Percentiles rank a stretch among this genome's conserved stretches.
Conservation (phyloP, 2,888 invertebrate genomes). For the Brassicogethes aeneus region DNA sequence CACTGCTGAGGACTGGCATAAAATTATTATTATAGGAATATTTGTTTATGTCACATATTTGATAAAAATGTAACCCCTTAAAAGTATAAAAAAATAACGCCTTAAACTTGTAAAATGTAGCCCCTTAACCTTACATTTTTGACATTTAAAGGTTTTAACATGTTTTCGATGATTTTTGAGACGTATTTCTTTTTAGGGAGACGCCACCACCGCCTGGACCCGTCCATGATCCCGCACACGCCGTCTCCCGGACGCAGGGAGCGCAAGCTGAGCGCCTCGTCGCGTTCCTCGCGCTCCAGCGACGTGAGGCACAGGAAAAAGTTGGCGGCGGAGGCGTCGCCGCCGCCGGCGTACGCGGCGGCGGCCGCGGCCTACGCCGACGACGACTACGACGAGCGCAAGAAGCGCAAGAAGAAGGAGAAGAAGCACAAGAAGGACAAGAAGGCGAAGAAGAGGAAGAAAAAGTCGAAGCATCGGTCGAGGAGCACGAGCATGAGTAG, state of each 20-base stretch:
- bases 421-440: constrained; percentile 61
- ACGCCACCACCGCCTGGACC: constrained; percentile 34
- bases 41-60: too few species aligned
- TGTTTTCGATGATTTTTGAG: too few species aligned
- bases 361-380: constrained; percentile 34
- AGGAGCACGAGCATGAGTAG: constrained; percentile 61
- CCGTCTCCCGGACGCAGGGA: constrained; percentile 42
- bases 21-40: too few species aligned
- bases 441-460: constrained; percentile 64
- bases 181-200: constrained; percentile 15
- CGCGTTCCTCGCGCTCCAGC: constrained; percentile 37
- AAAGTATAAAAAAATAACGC: too few species aligned
- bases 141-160: too few species aligned
- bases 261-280: constrained; percentile 38
- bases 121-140: too few species aligned
- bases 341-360: constrained; percentile 26
- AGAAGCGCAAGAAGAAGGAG: constrained; percentile 58
- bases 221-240: constrained; percentile 42
- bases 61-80: too few species aligned
- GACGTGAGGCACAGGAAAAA: constrained; percentile 35
- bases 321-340: constrained; percentile 32
- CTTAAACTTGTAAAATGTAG: too few species aligned
- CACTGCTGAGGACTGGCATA: too few species aligned
- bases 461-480: constrained; percentile 57
- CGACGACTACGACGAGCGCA: constrained; percentile 45